These are phyloP conservation scores for Neosalanx taihuensis DNA, from an alignment of 2,797 vertebrate species.

Conservation along the genomic window DNA sequence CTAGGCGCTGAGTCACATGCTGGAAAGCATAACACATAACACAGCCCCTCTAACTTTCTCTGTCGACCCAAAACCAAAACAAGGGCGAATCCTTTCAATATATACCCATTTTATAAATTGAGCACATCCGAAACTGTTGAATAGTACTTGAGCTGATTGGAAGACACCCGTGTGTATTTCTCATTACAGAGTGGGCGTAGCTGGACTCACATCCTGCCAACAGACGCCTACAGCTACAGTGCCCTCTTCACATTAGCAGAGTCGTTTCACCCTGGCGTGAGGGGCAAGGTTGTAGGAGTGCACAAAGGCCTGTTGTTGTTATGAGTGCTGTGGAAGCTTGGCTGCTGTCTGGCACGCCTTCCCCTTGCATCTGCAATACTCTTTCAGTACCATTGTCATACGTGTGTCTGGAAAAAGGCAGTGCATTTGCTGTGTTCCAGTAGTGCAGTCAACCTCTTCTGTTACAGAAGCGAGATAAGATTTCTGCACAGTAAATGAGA, in stretches of 20 bases:
- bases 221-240: constrained; percentile 50
- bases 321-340: constrained; percentile 24
- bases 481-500: neutral
- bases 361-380: neutral
- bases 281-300: constrained; percentile 45
- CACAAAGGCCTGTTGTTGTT: constrained; percentile 73
- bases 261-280: constrained; percentile 67
- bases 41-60: neutral
- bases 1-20: neutral
- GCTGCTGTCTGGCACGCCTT: constrained; percentile 51
- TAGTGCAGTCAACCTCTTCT: constrained; percentile 1
- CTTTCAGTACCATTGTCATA: neutral
- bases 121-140: too few species aligned
- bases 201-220: constrained; percentile 64
- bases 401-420: constrained; percentile 13
- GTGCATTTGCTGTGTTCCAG: constrained; percentile 16
- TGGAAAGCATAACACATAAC: too few species aligned
- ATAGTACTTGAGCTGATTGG: neutral
- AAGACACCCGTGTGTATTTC: constrained; percentile 31
- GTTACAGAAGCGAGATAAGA: constrained; percentile 6
- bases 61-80: constrained; percentile 17
- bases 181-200: constrained; percentile 43
- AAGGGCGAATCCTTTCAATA: neutral
- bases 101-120: too few species aligned
- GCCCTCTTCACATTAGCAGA: constrained; percentile 55